A percentile compares a stretch with the other conserved stretches of the same genome.
phyloP scores from a whole-genome alignment of 2,888 invertebrate genomes.

The Polia nebulosa region DNA sequence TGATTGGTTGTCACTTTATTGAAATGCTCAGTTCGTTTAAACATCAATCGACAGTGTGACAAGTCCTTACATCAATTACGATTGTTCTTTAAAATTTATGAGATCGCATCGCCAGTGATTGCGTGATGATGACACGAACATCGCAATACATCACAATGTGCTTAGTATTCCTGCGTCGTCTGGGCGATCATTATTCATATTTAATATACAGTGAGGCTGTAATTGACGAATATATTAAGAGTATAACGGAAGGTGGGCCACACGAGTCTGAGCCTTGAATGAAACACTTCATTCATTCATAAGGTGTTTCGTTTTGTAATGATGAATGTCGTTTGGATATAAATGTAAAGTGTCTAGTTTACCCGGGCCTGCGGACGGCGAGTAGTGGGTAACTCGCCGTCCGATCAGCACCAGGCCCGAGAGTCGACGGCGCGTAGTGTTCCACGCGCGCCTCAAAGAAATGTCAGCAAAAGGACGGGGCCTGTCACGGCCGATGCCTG shows the following conservation, averaged over 20 bases:
- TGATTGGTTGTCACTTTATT: too few relatives aligned
- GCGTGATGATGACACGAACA: slow-evolving; percentile 61
- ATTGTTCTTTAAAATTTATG: slow-evolving; percentile 77
- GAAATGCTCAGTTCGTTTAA: too few relatives aligned
- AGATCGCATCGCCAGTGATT: slow-evolving; percentile 67
- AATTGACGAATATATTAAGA: slow-evolving; percentile 59
- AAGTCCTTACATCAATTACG: slow-evolving; percentile 64
- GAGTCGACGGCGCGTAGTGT: too few relatives aligned
- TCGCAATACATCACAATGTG: slow-evolving; percentile 42
- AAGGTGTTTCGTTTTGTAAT: slow-evolving; percentile 13
- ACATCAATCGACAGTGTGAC: slow-evolving; percentile 45
- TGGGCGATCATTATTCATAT: slow-evolving; percentile 62
- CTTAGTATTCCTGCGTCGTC: slow-evolving; percentile 49
- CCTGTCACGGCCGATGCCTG: too few relatives aligned
- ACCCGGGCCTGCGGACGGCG: too few relatives aligned
- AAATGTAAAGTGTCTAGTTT: not conserved
- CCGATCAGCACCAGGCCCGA: too few relatives aligned
- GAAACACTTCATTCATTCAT: slow-evolving; percentile 40
- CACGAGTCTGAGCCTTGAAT: slow-evolving; percentile 49
- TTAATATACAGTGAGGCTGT: slow-evolving; percentile 54
- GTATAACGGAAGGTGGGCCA: slow-evolving; percentile 60
- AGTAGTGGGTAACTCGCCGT: too few relatives aligned
- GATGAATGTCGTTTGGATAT: slow-evolving; percentile 25
- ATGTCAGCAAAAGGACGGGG: too few relatives aligned
- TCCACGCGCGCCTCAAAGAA: too few relatives aligned